Evolutionary conservation across 2,113 vertebrate genomes (phyloP).

Genomic region (Rousettus leschenaultii): DNA sequence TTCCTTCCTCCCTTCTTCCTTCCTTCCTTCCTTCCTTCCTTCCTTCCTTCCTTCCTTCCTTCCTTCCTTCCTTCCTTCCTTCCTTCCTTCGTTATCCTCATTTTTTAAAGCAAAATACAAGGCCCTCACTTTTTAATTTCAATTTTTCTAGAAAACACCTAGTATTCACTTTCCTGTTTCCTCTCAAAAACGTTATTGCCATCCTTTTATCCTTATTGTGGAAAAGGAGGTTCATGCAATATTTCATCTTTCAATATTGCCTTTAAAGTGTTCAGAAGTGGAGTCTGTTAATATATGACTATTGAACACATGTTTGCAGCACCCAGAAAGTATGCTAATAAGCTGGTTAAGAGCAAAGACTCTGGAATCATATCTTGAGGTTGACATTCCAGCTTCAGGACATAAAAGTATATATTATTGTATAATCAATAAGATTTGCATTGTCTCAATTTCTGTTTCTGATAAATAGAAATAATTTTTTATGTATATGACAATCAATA

Average conservation of each 20-base stretch:
- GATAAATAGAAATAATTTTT: not conserved
- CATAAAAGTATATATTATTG: fast-evolving
- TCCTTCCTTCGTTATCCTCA: too few species aligned
- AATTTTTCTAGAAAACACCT: not conserved
- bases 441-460: not conserved
- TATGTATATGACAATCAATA: too few species aligned
- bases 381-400: not conserved
- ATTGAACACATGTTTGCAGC: not conserved
- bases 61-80: too few species aligned
- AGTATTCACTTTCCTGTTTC: not conserved
- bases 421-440: not conserved
- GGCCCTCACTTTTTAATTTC: not conserved
- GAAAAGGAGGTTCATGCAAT: not conserved
- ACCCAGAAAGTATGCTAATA: not conserved
- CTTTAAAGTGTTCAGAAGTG: not conserved
- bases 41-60: not conserved
- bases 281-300: not conserved
- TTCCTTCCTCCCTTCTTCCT: not conserved
- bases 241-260: not conserved
- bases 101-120: not conserved
- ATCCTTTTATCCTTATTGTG: not conserved
- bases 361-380: not conserved
- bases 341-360: not conserved
- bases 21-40: fast-evolving
- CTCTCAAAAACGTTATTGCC: not conserved